Percentiles rank a stretch among this genome's conserved stretches.
Conservation (phyloP, 2,113 vertebrate species). For the Lepidothrix coronata region DNA sequence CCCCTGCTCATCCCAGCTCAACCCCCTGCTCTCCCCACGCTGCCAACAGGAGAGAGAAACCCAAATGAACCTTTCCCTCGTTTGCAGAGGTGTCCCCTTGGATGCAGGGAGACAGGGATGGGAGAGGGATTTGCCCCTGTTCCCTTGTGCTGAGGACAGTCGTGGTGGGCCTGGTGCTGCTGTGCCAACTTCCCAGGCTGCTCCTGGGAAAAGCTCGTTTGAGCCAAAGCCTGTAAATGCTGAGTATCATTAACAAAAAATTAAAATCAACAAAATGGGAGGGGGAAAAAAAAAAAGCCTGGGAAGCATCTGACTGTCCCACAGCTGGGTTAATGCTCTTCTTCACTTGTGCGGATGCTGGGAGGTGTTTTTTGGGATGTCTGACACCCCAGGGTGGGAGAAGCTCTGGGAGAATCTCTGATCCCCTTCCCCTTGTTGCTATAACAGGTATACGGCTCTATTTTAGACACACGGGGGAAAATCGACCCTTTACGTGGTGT, state of each 20-base stretch:
- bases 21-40: rapidly evolving
- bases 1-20: neutral
- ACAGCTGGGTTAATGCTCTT: neutral
- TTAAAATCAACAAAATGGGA: neutral
- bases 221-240: neutral
- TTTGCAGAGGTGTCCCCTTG: neutral
- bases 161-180: neutral
- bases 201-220: neutral
- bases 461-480: rapidly evolving
- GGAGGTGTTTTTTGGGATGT: neutral
- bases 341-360: neutral
- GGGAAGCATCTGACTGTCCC: neutral
- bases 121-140: neutral
- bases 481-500: rapidly evolving
- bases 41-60: neutral
- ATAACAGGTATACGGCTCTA: rapidly evolving
- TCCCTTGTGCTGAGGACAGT: neutral
- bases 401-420: rapidly evolving
- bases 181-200: rapidly evolving
- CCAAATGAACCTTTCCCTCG: neutral
- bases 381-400: rapidly evolving
- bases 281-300: rapidly evolving
- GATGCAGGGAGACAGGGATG: neutral
- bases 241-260: neutral
- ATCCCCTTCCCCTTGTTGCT: neutral